Percentiles rank a stretch among this genome's conserved stretches.
phyloP scores from a whole-genome alignment of 2,113 vertebrate genomes.

The Gobiocypris rarus region DNA sequence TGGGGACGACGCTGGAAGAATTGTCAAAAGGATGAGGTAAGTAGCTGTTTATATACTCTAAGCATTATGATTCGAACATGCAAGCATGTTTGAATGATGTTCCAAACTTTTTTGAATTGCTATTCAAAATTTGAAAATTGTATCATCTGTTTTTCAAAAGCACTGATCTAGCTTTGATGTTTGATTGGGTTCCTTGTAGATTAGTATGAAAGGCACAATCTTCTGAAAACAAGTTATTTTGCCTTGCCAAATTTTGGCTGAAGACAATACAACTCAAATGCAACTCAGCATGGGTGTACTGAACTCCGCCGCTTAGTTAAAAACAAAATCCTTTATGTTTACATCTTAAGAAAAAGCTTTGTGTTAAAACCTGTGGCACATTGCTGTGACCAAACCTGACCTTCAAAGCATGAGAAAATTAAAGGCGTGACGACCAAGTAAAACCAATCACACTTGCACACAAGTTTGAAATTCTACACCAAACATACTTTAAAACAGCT shows the following conservation, averaged over 20 bases:
- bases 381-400: neutral
- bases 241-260: slow-evolving; percentile 9
- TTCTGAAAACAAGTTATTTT: slow-evolving; percentile 3
- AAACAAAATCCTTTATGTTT: slow-evolving; percentile 1
- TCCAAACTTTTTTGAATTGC: slow-evolving; percentile 11
- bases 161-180: neutral
- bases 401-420: slow-evolving; percentile 9
- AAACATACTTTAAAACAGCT: slow-evolving; percentile 35
- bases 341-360: neutral
- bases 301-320: neutral
- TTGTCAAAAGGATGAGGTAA: slow-evolving; percentile 15
- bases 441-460: slow-evolving; percentile 15
- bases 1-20: neutral
- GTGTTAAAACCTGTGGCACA: neutral
- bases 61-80: neutral
- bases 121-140: neutral
- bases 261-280: slow-evolving; percentile 20
- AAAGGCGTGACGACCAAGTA: slow-evolving; percentile 1
- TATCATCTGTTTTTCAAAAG: neutral
- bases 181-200: slow-evolving; percentile 18
- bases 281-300: neutral
- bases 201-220: slow-evolving; percentile 5
- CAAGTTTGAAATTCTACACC: slow-evolving; percentile 35
- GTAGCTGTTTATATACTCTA: slow-evolving; percentile 24
- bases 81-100: slow-evolving; percentile 16